These are phyloP conservation scores for Sarotherodon lohbergeri DNA, from an alignment of 2,113 vertebrate species.

Conservation along the genomic window DNA sequence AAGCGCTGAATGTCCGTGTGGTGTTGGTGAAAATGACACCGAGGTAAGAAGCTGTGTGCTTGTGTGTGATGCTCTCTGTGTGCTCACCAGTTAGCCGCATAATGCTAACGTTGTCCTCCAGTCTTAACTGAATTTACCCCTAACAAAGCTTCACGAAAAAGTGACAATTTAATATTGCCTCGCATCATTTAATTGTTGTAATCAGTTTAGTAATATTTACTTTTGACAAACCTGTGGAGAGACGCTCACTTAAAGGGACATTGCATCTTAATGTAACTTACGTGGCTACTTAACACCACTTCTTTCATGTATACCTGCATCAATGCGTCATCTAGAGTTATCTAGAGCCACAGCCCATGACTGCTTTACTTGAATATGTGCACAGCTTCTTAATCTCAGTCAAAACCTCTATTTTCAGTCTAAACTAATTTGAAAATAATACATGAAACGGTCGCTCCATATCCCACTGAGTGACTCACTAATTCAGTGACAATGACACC, in stretches of 20 bases:
- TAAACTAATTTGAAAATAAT: background rate
- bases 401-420: background rate
- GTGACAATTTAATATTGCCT: background rate
- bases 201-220: background rate
- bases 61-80: background rate
- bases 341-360: background rate
- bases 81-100: background rate
- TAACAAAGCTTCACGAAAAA: background rate
- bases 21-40: conserved; percentile 16
- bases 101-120: conserved; percentile 20
- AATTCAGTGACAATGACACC: background rate
- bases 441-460: background rate
- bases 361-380: background rate
- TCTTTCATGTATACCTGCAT: background rate
- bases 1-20: background rate
- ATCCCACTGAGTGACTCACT: background rate
- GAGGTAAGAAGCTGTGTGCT: conserved; percentile 39
- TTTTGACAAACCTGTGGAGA: background rate
- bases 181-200: rapidly evolving
- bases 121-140: background rate
- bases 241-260: background rate
- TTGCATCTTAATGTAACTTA: background rate
- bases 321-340: background rate
- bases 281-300: background rate
- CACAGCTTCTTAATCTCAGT: background rate